Base-by-base conservation (phyloP, 2,888 invertebrate species). In the Carcina quercana region DNA sequence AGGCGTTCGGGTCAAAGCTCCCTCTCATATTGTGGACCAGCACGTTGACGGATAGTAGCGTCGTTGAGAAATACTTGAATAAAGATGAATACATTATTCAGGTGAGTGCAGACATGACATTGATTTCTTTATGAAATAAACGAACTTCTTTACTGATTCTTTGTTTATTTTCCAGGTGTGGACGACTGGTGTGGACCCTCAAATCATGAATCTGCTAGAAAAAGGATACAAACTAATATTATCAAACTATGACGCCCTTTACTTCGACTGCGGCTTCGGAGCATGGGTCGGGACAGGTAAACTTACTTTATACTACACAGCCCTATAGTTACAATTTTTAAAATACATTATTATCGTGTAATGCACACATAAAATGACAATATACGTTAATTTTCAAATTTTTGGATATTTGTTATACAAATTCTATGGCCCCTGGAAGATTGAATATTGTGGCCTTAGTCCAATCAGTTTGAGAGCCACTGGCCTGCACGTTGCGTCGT, bases 241-340 rank as follows among this genome's bases (percentile, higher is more conserved):
- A 41, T 94, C 94, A 2, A 95, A 95, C 65, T 94, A 94, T 53
- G 95, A 96, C 59, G 92, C 92, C 0, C 72, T 94, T 3, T 95
- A 95, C 63, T 86, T 95, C 1, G 95, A 95, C 65, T 95, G 95
- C 55, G 95, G 95, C 1, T 94, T 89, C 48, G 89, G 89, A 7
- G 89, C 91, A 3, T 95, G 95, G 95, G 89, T 95, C 0, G 89
- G 88, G 1, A 86, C 85, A 39, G 88, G 88, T 70, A 40, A 43
- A n/a, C n/a, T n/a, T n/a, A n/a, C n/a, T n/a, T n/a, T n/a, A n/a
- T n/a, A n/a, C n/a, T n/a, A n/a, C n/a, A n/a, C n/a, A n/a, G n/a
- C n/a, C n/a, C n/a, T n/a, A n/a, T n/a, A n/a, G n/a, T n/a, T n/a
- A n/a, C n/a, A n/a, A n/a, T n/a, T n/a, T n/a, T n/a, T n/a, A n/a